These are phyloP conservation scores for Amphimallon solstitiale DNA, from an alignment of 2,888 invertebrate genomes.

Conservation along the genomic window DNA sequence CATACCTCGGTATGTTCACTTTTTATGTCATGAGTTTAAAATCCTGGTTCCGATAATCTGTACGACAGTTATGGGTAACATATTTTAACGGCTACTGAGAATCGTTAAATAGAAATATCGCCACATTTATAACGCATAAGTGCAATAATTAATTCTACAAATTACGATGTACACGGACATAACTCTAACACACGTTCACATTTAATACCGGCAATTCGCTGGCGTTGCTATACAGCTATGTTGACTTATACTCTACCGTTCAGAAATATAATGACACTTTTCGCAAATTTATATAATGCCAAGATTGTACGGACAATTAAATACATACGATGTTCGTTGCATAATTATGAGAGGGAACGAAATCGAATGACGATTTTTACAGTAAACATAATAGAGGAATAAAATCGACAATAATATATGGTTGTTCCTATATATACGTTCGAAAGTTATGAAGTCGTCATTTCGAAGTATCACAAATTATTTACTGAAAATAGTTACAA, in stretches of 20 bases:
- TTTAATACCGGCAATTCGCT: constrained; percentile 3
- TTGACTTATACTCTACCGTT: background rate
- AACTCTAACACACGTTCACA: background rate
- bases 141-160: constrained; percentile 24
- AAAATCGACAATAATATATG: too few relatives aligned
- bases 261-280: background rate
- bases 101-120: constrained; percentile 21
- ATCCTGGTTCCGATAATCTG: constrained; percentile 20
- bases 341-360: too few relatives aligned
- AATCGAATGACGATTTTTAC: too few relatives aligned
- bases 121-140: constrained; percentile 18
- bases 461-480: too few relatives aligned
- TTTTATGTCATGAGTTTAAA: constrained; percentile 6
- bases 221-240: constrained; percentile 3
- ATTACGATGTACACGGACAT: background rate
- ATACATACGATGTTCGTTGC: too few relatives aligned
- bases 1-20: background rate
- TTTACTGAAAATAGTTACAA: too few relatives aligned
- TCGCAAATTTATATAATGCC: too few relatives aligned
- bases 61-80: constrained; percentile 23
- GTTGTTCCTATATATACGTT: too few relatives aligned
- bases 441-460: too few relatives aligned
- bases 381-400: too few relatives aligned
- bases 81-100: constrained; percentile 24
- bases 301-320: too few relatives aligned